Evolutionary conservation across 2,113 vertebrate species (phyloP).

Genomic region (Trematomus loennbergii): DNA sequence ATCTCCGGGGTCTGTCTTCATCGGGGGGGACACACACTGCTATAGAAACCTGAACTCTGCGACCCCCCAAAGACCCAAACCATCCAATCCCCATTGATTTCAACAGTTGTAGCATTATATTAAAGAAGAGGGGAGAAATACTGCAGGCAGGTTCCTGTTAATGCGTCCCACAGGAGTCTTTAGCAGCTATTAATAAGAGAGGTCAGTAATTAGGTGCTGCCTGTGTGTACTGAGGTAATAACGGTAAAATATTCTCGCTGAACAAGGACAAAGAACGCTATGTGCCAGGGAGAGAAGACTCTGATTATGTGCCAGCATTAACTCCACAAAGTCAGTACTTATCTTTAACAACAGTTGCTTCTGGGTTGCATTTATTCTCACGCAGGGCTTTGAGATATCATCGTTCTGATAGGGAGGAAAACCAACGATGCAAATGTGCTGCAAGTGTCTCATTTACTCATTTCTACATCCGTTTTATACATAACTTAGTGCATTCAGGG

Average conservation of each 20-base stretch:
- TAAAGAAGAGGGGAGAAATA: constrained; percentile 12
- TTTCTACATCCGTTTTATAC: not conserved
- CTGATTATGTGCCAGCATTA: not conserved
- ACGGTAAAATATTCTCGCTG: not conserved
- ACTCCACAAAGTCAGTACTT: not conserved
- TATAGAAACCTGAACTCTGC: constrained; percentile 33
- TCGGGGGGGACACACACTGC: constrained; percentile 28
- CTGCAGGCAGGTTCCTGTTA: not conserved
- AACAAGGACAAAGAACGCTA: not conserved
- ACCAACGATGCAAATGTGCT: not conserved
- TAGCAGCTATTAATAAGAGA: constrained; percentile 10
- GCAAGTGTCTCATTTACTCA: not conserved
- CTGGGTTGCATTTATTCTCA: not conserved
- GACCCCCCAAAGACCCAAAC: constrained; percentile 12
- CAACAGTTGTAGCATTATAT: constrained; percentile 27
- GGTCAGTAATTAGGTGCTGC: constrained; percentile 22
- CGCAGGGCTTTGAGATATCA: not conserved
- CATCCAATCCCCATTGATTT: constrained; percentile 52
- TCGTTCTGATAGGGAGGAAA: not conserved
- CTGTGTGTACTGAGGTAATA: not conserved
- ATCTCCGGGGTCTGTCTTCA: constrained; percentile 29
- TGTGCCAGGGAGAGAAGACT: not conserved
- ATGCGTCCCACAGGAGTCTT: constrained; percentile 17
- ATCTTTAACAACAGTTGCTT: not conserved
- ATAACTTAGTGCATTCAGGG: not conserved